Base-by-base conservation (phyloP, 2,888 invertebrate genomes). In the Polymixis lichenea region DNA sequence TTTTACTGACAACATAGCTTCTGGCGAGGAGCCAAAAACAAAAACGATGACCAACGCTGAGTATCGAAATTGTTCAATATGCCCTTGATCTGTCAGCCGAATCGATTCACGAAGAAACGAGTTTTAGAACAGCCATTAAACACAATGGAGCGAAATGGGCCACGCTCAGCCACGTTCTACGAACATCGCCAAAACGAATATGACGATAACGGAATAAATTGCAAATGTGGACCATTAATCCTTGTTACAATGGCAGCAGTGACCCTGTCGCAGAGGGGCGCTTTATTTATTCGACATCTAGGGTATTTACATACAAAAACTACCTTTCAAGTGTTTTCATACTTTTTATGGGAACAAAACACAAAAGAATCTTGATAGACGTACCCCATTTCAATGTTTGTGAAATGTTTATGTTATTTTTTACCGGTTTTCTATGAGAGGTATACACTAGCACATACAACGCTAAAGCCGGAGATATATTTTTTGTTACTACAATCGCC, bases 191-290 rank as follows among this genome's bases (percentile, higher is more conserved):
- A 88, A 86, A 90, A 87, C 83, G 83, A 89, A 90, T 86, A 89
- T 84, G 86, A 88, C 83, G 88, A 90, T 90, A 90, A 87, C 85
- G 84, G 89, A 90, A 91, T 91, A 90, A 92, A 92, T 91, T 91
- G 91, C 90, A 90, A 92, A 92, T 91, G 90, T 84, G 86, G 78
- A 82, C 84, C 90, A 91, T 93, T 91, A 89, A 92, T 93, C 90
- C 91, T 92, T 89, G 89, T 92, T 91, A 92, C 88, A 88, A 86
- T 90, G 90, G 90, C 90, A 88, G 86, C 87, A 79, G 79, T 89
- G 90, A 90, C 88, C 90, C 85, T 86, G 82, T 86, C 85, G 81
- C 78, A 72, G 77, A 77, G 84, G 82, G 83, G 83, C 82, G 77
- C 82, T 83, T 84, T 85, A 86, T 87, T 88, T 88, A 88, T 88